Evolutionary conservation across 2,797 vertebrate species (phyloP), one percentile per base, ranked within the genome.

Genomic region (Ptychobarbus kaznakovi): DNA sequence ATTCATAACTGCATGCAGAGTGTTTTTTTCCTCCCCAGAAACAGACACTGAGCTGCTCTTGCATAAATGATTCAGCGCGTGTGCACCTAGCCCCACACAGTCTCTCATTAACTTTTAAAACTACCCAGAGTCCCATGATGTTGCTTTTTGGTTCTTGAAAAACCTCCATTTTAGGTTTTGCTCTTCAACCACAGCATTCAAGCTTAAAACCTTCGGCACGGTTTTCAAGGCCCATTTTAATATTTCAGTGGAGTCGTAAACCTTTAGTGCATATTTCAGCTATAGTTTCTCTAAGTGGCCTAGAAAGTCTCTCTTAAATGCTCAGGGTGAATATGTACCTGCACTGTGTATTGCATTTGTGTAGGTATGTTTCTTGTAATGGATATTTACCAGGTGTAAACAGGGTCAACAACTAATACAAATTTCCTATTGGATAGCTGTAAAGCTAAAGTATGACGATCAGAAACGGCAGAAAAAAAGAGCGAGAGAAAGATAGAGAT

Each of bases 1-100:
- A 90, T 88, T 87, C 63, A 90, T 86, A 88, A 86, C 69, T 49
- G 73, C 78, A 75, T 86, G 51, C 53, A 83, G 85, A 76, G 44
- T 75, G 53, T 81, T 63, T 86, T 83, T 82, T 53, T 66, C 77
- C 53, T 80, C 83, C 72, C 65, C 81, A 88, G 81, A 83, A 90
- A 87, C 81, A 86, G 87, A 86, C 61, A 70, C 82, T 87, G 81
- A 75, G 81, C 86, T 76, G 69, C 78, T 78, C 69, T 73, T 83
- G 44, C 63, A 86, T 88, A 84, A 86, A 88, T 88, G 66, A 80
- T 86, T 86, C 56, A 88, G 22, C n/a, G 58, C 0, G 28, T 18
- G 13, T 80, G 87, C 87, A 56, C 80, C 83, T 81, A 66, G 78
- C 66, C 35, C n/a, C 58, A 46, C 76, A 76, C 51, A 80, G 75